These are phyloP conservation scores for Xenotilapia leptura DNA, from an alignment of 2,113 vertebrate species.

Conservation along the genomic window DNA sequence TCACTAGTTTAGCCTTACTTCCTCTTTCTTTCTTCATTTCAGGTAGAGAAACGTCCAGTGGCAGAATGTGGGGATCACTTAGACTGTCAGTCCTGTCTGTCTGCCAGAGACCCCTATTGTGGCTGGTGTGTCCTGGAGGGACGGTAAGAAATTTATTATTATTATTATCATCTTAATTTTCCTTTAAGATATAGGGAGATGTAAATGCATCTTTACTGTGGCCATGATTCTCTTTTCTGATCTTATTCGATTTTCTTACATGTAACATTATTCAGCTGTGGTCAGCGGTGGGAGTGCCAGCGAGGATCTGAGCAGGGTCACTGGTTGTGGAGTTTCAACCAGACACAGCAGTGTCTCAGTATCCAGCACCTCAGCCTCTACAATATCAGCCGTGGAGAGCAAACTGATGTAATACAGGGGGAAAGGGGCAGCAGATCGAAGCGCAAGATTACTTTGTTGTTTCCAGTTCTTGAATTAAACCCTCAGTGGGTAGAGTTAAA, in stretches of 20 bases:
- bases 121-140: conserved; percentile 97
- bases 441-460: neutral
- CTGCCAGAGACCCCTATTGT: conserved; percentile 86
- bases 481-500: neutral
- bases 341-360: conserved; percentile 75
- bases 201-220: neutral
- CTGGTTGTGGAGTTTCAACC: conserved; percentile 93
- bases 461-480: neutral
- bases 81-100: conserved; percentile 85
- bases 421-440: neutral
- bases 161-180: neutral
- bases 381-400: conserved; percentile 88
- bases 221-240: neutral
- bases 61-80: conserved; percentile 82
- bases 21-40: neutral
- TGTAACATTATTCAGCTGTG: conserved; percentile 73
- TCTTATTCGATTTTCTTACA: neutral
- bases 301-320: conserved; percentile 74
- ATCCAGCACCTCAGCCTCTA: conserved; percentile 80
- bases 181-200: neutral
- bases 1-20: neutral
- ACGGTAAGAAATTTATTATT: conserved; percentile 23
- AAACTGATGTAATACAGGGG: conserved; percentile 73
- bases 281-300: conserved; percentile 78
- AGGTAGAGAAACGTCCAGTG: conserved; percentile 88